A percentile compares a stretch with the other conserved stretches of the same genome.
Conservation (phyloP, 2,797 vertebrate genomes). For the Valencia hispanica region DNA sequence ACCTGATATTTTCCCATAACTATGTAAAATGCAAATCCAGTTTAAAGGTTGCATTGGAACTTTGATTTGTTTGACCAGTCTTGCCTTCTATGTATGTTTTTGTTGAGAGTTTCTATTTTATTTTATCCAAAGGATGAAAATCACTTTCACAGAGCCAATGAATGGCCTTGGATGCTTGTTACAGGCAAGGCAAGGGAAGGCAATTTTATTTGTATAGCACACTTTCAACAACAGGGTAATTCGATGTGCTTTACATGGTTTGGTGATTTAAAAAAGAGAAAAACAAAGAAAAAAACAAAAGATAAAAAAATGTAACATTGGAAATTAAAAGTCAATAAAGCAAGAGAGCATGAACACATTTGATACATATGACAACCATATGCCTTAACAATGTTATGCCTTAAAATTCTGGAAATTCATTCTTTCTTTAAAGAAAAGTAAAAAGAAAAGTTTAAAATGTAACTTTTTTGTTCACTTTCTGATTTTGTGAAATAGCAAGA, state of each 20-base stretch:
- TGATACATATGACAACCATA: no score
- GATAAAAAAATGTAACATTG: no score
- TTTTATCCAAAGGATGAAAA: neutral
- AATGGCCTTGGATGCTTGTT: neutral
- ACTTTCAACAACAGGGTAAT: no score
- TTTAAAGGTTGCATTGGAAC: neutral
- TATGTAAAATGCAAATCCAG: neutral
- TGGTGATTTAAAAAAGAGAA: no score
- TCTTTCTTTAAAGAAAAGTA: neutral
- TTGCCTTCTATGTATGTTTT: neutral
- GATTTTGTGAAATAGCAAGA: neutral
- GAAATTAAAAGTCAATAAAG: no score
- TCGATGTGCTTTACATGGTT: no score
- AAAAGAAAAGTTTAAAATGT: neutral
- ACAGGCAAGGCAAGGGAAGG: no score
- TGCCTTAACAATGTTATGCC: no score
- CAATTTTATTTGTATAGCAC: no score
- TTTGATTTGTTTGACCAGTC: neutral
- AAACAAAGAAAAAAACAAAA: no score
- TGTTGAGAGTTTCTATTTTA: neutral
- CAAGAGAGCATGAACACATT: no score
- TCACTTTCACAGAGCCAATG: neutral
- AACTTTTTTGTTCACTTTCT: neutral
- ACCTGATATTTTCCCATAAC: neutral
- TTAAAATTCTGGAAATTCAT: neutral